Conservation (phyloP, 2,113 vertebrate species). For the Polypterus bichir region DNA sequence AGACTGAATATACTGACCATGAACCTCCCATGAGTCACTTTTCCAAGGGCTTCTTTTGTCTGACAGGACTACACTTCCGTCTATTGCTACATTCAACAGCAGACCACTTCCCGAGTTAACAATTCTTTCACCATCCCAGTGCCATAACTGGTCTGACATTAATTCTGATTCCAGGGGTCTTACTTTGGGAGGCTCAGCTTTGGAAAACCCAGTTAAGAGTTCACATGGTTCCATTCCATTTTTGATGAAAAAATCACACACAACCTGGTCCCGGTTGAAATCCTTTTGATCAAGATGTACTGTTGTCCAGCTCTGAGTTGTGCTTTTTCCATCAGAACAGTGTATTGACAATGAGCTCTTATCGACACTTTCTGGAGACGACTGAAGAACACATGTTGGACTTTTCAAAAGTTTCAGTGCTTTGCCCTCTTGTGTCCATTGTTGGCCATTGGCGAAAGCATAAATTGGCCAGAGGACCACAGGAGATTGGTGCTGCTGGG, state of each 20-base stretch:
- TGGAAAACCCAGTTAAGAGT: conserved; percentile 2
- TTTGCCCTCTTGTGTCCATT: neutral
- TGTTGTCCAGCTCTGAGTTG: conserved; percentile 1
- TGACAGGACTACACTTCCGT: conserved; percentile 1
- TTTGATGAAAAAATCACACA: conserved; percentile 9
- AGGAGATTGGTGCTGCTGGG: neutral
- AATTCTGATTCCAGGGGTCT: neutral
- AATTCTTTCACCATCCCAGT: conserved; percentile 7
- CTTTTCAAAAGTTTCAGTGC: neutral
- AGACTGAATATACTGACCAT: conserved; percentile 7
- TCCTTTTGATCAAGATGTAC: neutral
- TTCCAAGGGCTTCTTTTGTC: neutral
- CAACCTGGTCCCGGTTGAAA: neutral
- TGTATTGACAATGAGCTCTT: too few relatives aligned
- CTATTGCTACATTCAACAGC: neutral
- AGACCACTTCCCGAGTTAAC: conserved; percentile 6
- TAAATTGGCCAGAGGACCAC: conserved; percentile 5
- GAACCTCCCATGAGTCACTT: neutral
- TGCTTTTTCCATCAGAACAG: neutral
- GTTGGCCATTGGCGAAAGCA: conserved; percentile 6
- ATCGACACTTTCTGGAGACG: too few relatives aligned
- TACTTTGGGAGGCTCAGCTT: conserved; percentile 1
- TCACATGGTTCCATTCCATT: conserved; percentile 7
- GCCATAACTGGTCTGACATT: conserved; percentile 3
- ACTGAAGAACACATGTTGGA: neutral